Percentiles rank a stretch among this genome's conserved stretches.
phyloP scores from a whole-genome alignment of 2,888 invertebrate species.

The Cactoblastis cactorum region DNA sequence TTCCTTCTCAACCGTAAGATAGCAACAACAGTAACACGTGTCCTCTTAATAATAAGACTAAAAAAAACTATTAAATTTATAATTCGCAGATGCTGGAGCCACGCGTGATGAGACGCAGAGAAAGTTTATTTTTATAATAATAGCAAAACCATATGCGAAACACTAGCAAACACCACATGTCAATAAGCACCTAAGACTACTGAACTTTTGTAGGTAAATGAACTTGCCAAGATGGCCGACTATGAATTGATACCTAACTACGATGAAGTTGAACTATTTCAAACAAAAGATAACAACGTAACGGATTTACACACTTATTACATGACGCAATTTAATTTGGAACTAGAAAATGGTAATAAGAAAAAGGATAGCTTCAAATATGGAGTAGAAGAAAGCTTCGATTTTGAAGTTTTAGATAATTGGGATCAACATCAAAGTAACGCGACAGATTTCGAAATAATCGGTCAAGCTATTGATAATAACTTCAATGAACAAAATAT shows the following conservation, averaged over 20 bases:
- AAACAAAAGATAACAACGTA: conserved; percentile 54
- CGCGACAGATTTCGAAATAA: conserved; percentile 55
- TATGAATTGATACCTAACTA: conserved; percentile 64
- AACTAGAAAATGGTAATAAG: conserved; percentile 64
- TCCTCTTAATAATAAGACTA: conserved; percentile 55
- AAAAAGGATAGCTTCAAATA: conserved; percentile 59
- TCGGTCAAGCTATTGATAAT: conserved; percentile 60
- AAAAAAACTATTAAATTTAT: conserved; percentile 66
- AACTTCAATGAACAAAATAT: conserved; percentile 68
- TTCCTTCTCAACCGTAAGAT: conserved; percentile 27
- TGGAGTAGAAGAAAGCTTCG: conserved; percentile 65
- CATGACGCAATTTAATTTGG: conserved; percentile 73
- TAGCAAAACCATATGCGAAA: conserved; percentile 73
- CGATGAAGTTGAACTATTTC: conserved; percentile 59
- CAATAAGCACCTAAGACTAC: conserved; percentile 62
- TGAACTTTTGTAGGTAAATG: conserved; percentile 69
- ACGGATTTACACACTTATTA: conserved; percentile 73
- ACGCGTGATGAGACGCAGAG: conserved; percentile 66
- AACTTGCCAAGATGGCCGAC: conserved; percentile 66
- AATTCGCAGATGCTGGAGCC: conserved; percentile 72
- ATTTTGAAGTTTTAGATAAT: conserved; percentile 61
- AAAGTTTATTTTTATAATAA: conserved; percentile 80
- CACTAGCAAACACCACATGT: conserved; percentile 63
- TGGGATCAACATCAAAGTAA: conserved; percentile 41
- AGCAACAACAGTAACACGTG: conserved; percentile 55